Evolutionary conservation across 2,888 invertebrate genomes (phyloP), one percentile per base, ranked within the genome.

Genomic region (Mactromeris polynyma): DNA sequence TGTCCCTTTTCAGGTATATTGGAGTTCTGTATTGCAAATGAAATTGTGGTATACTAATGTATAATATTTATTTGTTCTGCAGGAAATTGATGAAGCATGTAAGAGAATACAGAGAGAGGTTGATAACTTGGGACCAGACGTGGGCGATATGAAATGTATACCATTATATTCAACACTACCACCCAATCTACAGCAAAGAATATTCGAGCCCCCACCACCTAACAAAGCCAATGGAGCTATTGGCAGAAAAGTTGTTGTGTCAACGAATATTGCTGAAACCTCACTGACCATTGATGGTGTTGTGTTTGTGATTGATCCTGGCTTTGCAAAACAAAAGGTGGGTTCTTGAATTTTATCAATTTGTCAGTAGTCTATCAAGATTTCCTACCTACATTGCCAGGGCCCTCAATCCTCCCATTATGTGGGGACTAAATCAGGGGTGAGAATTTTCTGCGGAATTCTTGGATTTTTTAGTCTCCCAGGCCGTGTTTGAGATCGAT

Each of bases 191-290:
- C 99, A 99, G 96, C 99, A 99, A 96, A 97, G 99, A 89, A 99
- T 99, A 95, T 99, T 99, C 96, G 99, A 99, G 95, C 98, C 99
- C 0, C 98, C 99, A 0, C 99, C 99, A 0, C 98, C 99, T 0
- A 98, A 98, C 86, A 98, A 98, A 96, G 97, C 98, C 0, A 99
- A 98, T 94, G 99, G 99, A 0, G 98, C 98, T 0, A 98, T 99
- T 51, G 99, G 99, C 0, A 97, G 99, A 7, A 99, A 98, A 97
- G 98, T 99, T 0, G 99, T 99, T 0, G 99, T 99, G 0, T 99
- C 99, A 0, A 99, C 99, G 0, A 99, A 99, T 96, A 99, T 99
- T 93, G 99, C 99, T 0, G 99, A 99, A 97, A 99, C 99, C 0
- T 99, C 99, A 0, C 97, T 99, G 38, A 99, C 99, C 7, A 99